Evolutionary conservation across 2,113 vertebrate genomes (phyloP).

Genomic region (Columba janthina): DNA sequence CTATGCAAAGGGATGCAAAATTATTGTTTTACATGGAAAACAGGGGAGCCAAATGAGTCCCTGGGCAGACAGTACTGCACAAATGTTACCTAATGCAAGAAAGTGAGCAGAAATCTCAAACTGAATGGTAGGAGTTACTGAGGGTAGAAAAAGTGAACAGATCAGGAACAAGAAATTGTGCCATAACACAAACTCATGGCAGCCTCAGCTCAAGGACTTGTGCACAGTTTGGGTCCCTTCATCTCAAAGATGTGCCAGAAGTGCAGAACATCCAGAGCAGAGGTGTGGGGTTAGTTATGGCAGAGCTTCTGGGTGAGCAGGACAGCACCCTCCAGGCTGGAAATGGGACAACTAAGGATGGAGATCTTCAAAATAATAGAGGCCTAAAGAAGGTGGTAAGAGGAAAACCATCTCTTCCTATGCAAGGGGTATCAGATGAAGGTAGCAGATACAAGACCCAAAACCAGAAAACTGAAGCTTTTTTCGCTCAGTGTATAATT

Average conservation of each 20-base stretch:
- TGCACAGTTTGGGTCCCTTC: neutral
- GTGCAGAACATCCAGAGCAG: neutral
- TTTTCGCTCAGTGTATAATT: neutral
- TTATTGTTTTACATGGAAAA: too few species aligned
- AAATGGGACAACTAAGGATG: neutral
- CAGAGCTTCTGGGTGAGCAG: neutral
- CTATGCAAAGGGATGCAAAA: too few species aligned
- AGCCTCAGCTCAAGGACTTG: neutral
- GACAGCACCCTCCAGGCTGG: neutral
- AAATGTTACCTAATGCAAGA: neutral
- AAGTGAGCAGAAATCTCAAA: neutral
- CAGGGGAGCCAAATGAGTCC: too few species aligned
- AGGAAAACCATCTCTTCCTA: neutral
- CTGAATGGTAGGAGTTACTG: neutral
- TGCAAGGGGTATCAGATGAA: neutral
- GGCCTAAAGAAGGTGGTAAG: neutral
- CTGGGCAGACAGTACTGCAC: neutral
- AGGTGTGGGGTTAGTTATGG: neutral
- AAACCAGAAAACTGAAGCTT: neutral
- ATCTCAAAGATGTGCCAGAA: neutral
- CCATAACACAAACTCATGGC: neutral
- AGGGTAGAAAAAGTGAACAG: accelerated
- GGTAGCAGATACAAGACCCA: neutral
- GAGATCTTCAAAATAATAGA: neutral
- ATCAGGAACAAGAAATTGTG: neutral